phyloP scores from a whole-genome alignment of 2,797 vertebrate species.

The Lithobates pipiens region DNA sequence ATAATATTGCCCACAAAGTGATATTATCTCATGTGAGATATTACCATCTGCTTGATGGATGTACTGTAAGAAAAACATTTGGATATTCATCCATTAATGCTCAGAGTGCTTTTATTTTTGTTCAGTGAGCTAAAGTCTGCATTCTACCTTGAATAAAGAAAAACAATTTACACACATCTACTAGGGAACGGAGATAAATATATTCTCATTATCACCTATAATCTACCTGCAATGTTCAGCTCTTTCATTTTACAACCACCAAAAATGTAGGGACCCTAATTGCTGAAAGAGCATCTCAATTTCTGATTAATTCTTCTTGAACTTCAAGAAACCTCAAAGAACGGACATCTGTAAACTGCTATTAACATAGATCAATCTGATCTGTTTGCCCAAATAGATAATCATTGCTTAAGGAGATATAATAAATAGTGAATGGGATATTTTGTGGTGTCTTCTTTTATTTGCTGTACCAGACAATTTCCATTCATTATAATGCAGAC shows the following conservation, averaged over 20 bases:
- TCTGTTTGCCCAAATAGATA: not conserved
- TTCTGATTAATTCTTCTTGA: conserved; percentile 8
- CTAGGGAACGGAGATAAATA: not conserved
- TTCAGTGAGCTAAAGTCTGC: not conserved
- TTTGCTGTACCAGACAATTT: conserved; percentile 47
- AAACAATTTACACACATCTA: not conserved
- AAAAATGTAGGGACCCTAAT: not conserved
- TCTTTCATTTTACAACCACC: conserved; percentile 4
- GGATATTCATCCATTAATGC: conserved; percentile 19
- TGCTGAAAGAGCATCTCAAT: not conserved
- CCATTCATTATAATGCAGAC: conserved; percentile 48
- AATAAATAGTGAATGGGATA: conserved; percentile 7
- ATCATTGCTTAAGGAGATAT: not conserved
- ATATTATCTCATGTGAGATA: conserved; percentile 49
- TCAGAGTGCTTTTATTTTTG: not conserved
- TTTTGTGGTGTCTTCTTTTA: conserved; percentile 34
- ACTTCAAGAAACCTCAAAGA: not conserved
- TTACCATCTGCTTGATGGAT: conserved; percentile 51
- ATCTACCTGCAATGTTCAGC: conserved; percentile 6
- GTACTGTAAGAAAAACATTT: conserved; percentile 38
- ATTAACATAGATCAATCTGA: not conserved
- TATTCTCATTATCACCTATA: conserved; percentile 19
- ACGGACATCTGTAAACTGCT: not conserved
- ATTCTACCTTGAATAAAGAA: not conserved
- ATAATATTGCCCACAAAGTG: conserved; percentile 36